A percentile compares a stretch with the other conserved stretches of the same genome.
Conservation (phyloP, 2,888 invertebrate genomes). For the Platerodrilus igneus region DNA sequence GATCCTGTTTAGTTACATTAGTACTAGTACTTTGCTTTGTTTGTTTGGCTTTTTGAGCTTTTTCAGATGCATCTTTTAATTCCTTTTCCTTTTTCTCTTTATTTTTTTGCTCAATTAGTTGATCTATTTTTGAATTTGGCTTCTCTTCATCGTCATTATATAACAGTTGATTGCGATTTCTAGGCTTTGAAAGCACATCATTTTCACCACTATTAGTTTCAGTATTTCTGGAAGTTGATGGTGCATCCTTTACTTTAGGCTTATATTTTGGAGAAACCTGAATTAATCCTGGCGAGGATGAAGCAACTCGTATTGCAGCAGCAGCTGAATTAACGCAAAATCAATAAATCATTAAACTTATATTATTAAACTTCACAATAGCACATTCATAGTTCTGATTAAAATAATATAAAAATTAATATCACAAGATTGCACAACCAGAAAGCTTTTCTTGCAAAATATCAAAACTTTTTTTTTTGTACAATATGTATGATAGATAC, state of each 20-base stretch:
- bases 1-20: background rate
- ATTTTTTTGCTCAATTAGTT: constrained; percentile 44
- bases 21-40: background rate
- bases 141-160: constrained; percentile 51
- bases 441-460: too few species aligned
- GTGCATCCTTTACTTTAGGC: constrained; percentile 12
- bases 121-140: constrained; percentile 48
- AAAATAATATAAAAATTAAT: too few species aligned
- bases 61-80: constrained; percentile 36
- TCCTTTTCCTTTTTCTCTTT: constrained; percentile 38
- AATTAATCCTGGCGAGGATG: constrained; percentile 22
- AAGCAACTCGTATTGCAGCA: constrained; percentile 51
- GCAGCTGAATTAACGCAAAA: constrained; percentile 43
- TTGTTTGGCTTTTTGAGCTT: background rate
- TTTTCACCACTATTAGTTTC: constrained; percentile 23
- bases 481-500: too few species aligned
- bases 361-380: background rate
- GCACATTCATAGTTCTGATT: background rate
- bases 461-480: too few species aligned
- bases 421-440: too few species aligned
- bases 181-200: constrained; percentile 22
- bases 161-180: constrained; percentile 48
- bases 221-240: constrained; percentile 9
- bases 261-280: constrained; percentile 6
- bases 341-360: too few species aligned